A percentile compares a stretch with the other conserved stretches of the same genome.
Evolutionary conservation across 2,797 vertebrate genomes (phyloP).

Genomic region (Falco columbarius): DNA sequence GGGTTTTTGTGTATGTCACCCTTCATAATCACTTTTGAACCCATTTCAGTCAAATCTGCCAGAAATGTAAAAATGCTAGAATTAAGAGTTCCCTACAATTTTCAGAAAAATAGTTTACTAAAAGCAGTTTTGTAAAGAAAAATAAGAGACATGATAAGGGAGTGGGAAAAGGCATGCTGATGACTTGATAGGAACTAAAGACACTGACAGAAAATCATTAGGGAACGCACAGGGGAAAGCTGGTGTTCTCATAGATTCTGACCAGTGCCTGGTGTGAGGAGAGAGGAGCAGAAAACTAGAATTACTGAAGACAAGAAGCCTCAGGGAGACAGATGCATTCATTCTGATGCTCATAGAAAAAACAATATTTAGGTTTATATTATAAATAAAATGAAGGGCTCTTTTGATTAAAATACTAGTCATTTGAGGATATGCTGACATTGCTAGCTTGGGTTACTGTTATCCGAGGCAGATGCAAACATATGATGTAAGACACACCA

Average conservation of each 20-base stretch:
- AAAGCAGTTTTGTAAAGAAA: background rate
- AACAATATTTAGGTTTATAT: background rate
- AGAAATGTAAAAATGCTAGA: background rate
- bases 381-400: background rate
- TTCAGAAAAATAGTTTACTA: background rate
- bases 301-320: background rate
- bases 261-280: background rate
- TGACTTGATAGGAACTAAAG: background rate
- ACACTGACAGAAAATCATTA: background rate
- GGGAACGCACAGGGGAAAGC: background rate
- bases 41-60: background rate
- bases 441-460: background rate
- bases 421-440: background rate
- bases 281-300: background rate
- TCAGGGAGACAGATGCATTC: background rate
- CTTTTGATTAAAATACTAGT: background rate
- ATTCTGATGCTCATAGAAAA: background rate
- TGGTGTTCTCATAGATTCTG: background rate
- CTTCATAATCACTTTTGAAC: background rate
- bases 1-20: background rate
- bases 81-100: background rate
- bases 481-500: background rate
- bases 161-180: background rate
- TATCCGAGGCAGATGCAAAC: background rate
- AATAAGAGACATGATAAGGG: background rate